Percentiles rank a stretch among this genome's conserved stretches.
phyloP scores from a whole-genome alignment of 2,888 invertebrate species.

The Pyrocoelia pectoralis region DNA sequence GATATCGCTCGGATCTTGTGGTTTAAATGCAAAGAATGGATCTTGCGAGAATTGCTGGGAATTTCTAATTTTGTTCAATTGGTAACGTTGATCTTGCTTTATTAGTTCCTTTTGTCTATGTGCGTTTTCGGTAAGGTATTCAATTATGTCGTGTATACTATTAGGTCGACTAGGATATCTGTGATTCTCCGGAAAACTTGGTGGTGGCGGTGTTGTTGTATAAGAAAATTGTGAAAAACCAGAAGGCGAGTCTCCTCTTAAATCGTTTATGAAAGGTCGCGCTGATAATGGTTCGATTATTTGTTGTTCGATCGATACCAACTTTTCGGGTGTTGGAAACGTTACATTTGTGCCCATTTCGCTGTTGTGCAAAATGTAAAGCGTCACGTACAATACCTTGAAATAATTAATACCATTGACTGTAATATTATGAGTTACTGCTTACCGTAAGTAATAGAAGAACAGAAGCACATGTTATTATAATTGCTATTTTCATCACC shows the following conservation, averaged over 20 bases:
- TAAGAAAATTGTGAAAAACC: slow-evolving; percentile 43
- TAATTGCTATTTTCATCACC: slow-evolving; percentile 37
- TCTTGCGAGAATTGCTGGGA: slow-evolving; percentile 59
- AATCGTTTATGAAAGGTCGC: slow-evolving; percentile 47
- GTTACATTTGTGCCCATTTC: neutral
- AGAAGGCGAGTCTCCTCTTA: slow-evolving; percentile 47
- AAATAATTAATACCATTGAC: neutral
- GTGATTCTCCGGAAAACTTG: slow-evolving; percentile 37
- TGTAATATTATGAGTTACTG: slow-evolving; percentile 11
- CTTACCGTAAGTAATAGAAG: slow-evolving; percentile 46
- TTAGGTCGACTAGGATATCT: slow-evolving; percentile 42
- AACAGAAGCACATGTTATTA: slow-evolving; percentile 26
- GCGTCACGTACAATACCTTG: slow-evolving; percentile 23
- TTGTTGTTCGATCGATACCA: slow-evolving; percentile 21
- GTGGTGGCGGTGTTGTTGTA: slow-evolving; percentile 33
- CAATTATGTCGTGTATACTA: slow-evolving; percentile 54
- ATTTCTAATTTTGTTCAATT: too few relatives aligned
- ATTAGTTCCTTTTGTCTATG: slow-evolving; percentile 23
- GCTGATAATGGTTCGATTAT: slow-evolving; percentile 34
- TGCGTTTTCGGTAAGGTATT: slow-evolving; percentile 39
- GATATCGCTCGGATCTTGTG: slow-evolving; percentile 76
- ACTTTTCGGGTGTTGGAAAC: slow-evolving; percentile 13
- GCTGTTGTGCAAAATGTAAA: slow-evolving; percentile 12
- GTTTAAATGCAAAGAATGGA: slow-evolving; percentile 75
- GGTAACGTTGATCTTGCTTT: slow-evolving; percentile 14